Evolutionary conservation across 2,113 vertebrate species (phyloP), one percentile per base, ranked within the genome.

Genomic region (Phasianus colchicus): DNA sequence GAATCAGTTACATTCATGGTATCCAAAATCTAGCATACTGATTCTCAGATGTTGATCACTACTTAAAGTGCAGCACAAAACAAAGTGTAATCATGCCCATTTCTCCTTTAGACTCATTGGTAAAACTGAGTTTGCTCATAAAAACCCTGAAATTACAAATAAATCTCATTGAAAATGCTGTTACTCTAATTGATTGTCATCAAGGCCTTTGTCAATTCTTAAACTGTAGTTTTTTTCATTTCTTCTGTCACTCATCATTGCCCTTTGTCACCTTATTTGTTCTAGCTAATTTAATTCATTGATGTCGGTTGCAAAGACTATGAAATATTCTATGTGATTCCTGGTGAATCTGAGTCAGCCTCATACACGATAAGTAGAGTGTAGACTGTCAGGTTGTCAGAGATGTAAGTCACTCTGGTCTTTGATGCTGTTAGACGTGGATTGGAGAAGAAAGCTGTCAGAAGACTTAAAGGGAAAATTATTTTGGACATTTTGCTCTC

Each of bases 241-340:
- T 96, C 81, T 95, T 97, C 93, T 97, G 96, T 54, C 92, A 95
- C 40, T 98, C 90, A 84, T 93, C 90, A 87, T 98, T 98, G 97
- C 84, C 89, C 92, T 97, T 90, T 97, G 86, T 95, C 95, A 95
- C 96, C 95, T 96, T 96, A 97, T 97, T 98, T 97, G 96, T 98
- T 97, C 97, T 95, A 97, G 79, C 32, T 97, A 96, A 97, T 98
- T 98, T 97, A 98, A 96, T 92, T 96, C 95, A 97, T 95, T 97
- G 97, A 97, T 97, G 85, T 88, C 93, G 43, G 61, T 70, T 97
- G 91, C 86, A 97, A 96, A 95, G 85, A 61, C 93, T 96, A 75
- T 91, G 95, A 96, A 95, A 86, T 54, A 54, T 79, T 92, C 65
- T 36, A 20, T 80, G 91, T 89, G 95, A 95, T 92, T 95, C 88